These are phyloP conservation scores for Danio albolineatus DNA, from an alignment of 2,797 vertebrate genomes.

Conservation along the genomic window DNA sequence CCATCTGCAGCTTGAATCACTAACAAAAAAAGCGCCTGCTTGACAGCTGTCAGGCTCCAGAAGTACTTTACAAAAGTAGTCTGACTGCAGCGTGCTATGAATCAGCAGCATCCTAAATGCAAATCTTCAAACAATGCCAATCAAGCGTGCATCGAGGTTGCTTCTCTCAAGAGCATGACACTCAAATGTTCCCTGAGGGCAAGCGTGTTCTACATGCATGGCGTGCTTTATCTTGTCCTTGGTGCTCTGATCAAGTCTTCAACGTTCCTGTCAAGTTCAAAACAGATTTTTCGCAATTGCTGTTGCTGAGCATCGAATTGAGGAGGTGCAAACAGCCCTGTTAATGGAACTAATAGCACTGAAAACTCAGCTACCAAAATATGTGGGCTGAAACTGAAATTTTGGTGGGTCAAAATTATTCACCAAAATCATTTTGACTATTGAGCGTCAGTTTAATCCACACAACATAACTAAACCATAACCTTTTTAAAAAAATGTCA, in stretches of 20 bases:
- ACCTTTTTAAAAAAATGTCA: no score
- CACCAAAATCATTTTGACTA: no score
- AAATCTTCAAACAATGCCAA: constrained; percentile 34
- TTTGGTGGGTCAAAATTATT: no score
- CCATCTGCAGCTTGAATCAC: not conserved
- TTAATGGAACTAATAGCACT: not conserved
- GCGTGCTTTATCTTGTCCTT: constrained; percentile 31
- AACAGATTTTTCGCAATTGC: not conserved
- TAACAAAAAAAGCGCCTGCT: not conserved
- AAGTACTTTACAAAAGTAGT: not conserved
- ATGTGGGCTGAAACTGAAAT: no score
- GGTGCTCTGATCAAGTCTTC: not conserved
- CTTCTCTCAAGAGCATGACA: not conserved
- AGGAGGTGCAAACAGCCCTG: not conserved
- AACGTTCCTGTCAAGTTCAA: not conserved
- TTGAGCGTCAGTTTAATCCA: no score
- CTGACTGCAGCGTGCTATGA: not conserved
- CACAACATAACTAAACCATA: no score
- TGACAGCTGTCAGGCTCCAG: constrained; percentile 27
- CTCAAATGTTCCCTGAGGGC: constrained; percentile 20
- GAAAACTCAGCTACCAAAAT: no score
- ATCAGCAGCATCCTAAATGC: not conserved
- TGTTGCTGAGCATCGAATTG: not conserved
- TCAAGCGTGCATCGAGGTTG: not conserved
- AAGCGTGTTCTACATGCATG: constrained; percentile 13